Evolutionary conservation across 2,113 vertebrate genomes (phyloP), one percentile per base, ranked within the genome.

Genomic region (Loxodonta africana): DNA sequence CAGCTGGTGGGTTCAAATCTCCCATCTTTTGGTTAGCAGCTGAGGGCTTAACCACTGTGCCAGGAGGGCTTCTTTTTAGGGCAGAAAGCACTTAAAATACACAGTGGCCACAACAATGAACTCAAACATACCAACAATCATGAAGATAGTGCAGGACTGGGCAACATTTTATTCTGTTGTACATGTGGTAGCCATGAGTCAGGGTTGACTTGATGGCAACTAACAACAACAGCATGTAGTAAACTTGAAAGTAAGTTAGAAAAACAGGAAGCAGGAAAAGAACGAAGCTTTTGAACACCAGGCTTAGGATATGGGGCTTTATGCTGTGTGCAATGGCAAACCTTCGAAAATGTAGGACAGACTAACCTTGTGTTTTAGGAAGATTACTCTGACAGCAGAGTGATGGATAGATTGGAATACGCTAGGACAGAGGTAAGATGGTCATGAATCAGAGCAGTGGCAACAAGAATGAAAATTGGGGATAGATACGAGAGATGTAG

Each of bases 311-410:
- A 37, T 73, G 48, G 69, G 51, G 25, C 15, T 91, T 90, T 53
- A 67, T 67, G 83, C 48, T 76, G 5, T 85, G 18, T 88, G 20
- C 37, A 83, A 53, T 57, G 25, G 30, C 44, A 86, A 90, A 37
- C 30, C 77, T 48, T 80, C 57, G 91, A 76, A 93, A 53, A 87
- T 83, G 74, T 95, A 82, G 20, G 76, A 78, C 26, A 84, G 48
- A 83, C 80, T 23, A 76, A 74, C 37, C 41, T 84, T 44, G 37
- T 93, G 88, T 77, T 91, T 95, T 81, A 91, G 83, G 74, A 90
- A 94, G 80, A 85, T 76, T 85, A 82, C 23, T 84, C 80, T 74
- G 51, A 82, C 48, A 91, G 71, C 48, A 93, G 65, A 80, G 57
- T 63, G 94, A 84, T 76, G 30, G 33, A 53, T 94, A 28, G 65